Evolutionary conservation across 2,888 invertebrate species (phyloP).

Genomic region (Eupithecia exiguata): DNA sequence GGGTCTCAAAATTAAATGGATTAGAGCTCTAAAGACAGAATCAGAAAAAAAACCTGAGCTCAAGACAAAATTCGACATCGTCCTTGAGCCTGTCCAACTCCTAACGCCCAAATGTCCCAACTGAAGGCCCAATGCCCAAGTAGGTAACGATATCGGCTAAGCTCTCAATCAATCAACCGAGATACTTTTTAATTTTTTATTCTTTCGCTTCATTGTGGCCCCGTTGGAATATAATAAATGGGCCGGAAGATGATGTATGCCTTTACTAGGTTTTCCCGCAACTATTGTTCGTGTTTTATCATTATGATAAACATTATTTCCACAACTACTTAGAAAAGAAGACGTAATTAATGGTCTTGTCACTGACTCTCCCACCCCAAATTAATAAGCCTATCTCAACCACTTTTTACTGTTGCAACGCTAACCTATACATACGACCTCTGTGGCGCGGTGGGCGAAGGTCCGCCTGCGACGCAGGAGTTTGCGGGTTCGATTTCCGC

Average conservation of each 20-base stretch:
- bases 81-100: conserved; percentile 14
- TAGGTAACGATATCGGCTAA: conserved; percentile 27
- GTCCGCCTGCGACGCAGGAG: too few species aligned
- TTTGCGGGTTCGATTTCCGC: too few species aligned
- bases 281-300: conserved; percentile 2
- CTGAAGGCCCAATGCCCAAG: conserved; percentile 23
- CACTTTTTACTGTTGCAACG: too few species aligned
- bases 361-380: too few species aligned
- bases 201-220: conserved; percentile 44
- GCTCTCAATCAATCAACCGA: conserved; percentile 45
- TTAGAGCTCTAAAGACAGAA: background rate
- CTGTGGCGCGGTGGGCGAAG: too few species aligned
- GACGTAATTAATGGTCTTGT: too few species aligned
- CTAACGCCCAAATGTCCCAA: conserved; percentile 24
- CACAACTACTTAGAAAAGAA: too few species aligned
- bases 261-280: conserved; percentile 52
- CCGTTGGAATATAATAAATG: conserved; percentile 67
- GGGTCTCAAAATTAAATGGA: background rate
- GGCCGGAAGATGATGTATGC: conserved; percentile 64
- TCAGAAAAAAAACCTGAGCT: background rate
- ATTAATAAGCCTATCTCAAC: too few species aligned
- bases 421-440: too few species aligned
- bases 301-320: too few species aligned
- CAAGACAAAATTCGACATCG: background rate
- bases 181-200: conserved; percentile 43